Evolutionary conservation across 92 coral and sea anemone genomes (phyloP).

Genomic region (Umimayanthus kanabou): DNA sequence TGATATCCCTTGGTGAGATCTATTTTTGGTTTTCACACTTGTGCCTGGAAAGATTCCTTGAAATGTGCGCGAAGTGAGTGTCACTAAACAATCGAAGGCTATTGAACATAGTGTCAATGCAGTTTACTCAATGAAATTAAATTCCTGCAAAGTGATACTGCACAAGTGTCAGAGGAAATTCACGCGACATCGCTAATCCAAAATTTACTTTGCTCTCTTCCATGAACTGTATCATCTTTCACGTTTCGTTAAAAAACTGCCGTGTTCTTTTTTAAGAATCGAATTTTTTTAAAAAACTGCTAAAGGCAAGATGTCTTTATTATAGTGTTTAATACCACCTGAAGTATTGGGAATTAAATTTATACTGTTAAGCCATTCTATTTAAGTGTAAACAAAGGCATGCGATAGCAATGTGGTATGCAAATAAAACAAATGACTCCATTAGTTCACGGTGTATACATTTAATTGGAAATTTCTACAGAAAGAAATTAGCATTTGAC

Average conservation of each 20-base stretch:
- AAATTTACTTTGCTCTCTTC: constrained; percentile 5
- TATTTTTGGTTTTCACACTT: constrained; percentile 42
- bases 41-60: constrained; percentile 25
- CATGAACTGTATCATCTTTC: not conserved
- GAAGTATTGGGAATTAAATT: constrained; percentile 76
- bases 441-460: constrained; percentile 63
- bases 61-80: constrained; percentile 19
- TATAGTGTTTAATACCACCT: constrained; percentile 70
- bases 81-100: constrained; percentile 56
- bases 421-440: constrained; percentile 68
- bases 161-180: constrained; percentile 52
- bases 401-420: constrained; percentile 78
- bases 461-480: constrained; percentile 66
- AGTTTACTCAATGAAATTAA: constrained; percentile 70
- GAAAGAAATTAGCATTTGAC: constrained; percentile 59
- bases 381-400: constrained; percentile 85
- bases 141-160: constrained; percentile 61
- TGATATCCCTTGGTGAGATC: not conserved
- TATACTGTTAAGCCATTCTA: constrained; percentile 70
- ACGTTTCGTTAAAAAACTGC: not conserved
- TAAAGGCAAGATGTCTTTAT: constrained; percentile 11
- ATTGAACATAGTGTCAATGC: constrained; percentile 57
- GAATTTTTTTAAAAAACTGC: not conserved
- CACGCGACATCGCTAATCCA: constrained; percentile 36
- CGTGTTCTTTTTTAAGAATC: not conserved